Evolutionary conservation across 2,797 vertebrate species (phyloP), one percentile per base, ranked within the genome.

Genomic region (Erithacus rubecula): DNA sequence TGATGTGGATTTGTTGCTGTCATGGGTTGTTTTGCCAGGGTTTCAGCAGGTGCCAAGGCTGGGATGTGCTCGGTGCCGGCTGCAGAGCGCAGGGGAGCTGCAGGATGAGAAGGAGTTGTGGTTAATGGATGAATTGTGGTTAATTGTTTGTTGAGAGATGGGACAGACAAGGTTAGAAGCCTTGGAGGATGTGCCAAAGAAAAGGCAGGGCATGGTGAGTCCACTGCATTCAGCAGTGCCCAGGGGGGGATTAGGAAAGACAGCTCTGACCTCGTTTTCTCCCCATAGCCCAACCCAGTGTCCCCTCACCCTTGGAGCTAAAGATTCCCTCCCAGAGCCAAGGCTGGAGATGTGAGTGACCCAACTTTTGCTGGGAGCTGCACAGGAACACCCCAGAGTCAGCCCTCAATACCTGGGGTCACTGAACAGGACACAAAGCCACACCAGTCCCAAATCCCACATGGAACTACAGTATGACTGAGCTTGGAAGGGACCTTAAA

Each of bases 161-260:
- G 32, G 34, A 29, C 5, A 5, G 49, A 12, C 0, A 0, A 32
- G 30, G 13, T 26, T 65, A 4, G 26, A 44, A 83, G 15, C 7
- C 34, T 36, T 56, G 52, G n/a, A 58, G 15, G 27, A 56, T 55
- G 32, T 87, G 19, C 27, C 0, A 2, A 56, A 71, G 74, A 62
- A 39, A 49, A 68, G 39, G 58, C 34, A 92, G 58, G 37, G 58
- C 24, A 49, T 6, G 70, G n/a, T 8, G 46, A 32, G 37, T 55
- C 62, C 32, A 47, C 37, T 44, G 29, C 10, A 8, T 62, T 72
- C 55, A 69, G 46, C 75, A 76, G 49, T 12, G 20, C 52, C 30
- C 5, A 3, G 4, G 8, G 6, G 1, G 4, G 21, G 4, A 32
- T 46, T 72, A 34, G 26, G 44, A 83, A 70, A 71, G 34, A 34